These are phyloP conservation scores for Drosophila kikkawai DNA, from an alignment of 1,140 invertebrate species.

Conservation along the genomic window DNA sequence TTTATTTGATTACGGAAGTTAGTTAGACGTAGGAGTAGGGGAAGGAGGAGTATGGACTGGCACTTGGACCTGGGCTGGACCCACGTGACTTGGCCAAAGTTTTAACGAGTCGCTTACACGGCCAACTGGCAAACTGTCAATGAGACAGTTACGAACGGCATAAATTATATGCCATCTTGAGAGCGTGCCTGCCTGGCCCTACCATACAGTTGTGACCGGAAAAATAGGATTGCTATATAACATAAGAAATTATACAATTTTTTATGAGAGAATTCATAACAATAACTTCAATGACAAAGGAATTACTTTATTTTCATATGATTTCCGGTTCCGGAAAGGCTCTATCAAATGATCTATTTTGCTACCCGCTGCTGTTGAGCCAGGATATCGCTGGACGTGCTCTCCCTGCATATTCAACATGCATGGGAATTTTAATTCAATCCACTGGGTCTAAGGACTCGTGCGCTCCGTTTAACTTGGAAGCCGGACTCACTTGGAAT, in stretches of 20 bases:
- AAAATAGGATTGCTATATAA: background rate
- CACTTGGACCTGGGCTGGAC: slow-evolving; percentile 21
- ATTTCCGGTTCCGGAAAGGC: background rate
- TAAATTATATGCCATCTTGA: slow-evolving; percentile 56
- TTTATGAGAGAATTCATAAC: no score
- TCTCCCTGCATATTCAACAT: slow-evolving; percentile 59
- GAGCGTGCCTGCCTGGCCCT: slow-evolving; percentile 2
- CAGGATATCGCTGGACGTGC: slow-evolving; percentile 35
- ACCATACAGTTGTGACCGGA: background rate
- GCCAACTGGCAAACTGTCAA: slow-evolving; percentile 62
- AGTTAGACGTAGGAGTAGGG: slow-evolving; percentile 38
- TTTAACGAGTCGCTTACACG: slow-evolving; percentile 54
- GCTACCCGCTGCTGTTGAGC: background rate
- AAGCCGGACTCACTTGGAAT: background rate
- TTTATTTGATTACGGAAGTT: slow-evolving; percentile 62
- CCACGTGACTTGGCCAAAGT: slow-evolving; percentile 53
- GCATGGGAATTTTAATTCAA: slow-evolving; percentile 70
- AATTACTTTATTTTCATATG: background rate
- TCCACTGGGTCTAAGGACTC: slow-evolving; percentile 68
- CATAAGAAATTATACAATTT: background rate
- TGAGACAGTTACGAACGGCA: slow-evolving; percentile 61
- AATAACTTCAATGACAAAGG: background rate
- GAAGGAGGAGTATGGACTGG: background rate
- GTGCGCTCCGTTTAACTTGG: slow-evolving; percentile 54
- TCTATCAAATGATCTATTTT: background rate